Conservation (phyloP, 2,113 vertebrate genomes). For the Ceratotherium simum region DNA sequence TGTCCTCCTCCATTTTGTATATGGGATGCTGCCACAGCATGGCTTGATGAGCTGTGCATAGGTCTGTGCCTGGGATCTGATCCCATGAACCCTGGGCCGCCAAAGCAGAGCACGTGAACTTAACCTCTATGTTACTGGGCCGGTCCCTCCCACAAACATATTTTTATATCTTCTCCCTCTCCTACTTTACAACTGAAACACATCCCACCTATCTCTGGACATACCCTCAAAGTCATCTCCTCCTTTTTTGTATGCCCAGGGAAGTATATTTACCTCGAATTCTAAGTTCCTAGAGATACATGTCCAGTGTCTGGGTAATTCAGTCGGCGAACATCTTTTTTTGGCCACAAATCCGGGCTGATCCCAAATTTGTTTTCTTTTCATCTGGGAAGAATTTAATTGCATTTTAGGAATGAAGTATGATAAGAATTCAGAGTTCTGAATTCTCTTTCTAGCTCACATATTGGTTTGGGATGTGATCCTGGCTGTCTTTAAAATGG, state of each 20-base stretch:
- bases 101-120: no score
- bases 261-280: neutral
- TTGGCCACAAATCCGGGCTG: neutral
- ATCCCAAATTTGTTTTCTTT: neutral
- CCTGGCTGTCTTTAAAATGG: neutral
- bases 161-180: neutral
- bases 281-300: neutral
- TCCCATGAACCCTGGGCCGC: no score
- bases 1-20: no score
- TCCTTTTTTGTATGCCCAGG: neutral
- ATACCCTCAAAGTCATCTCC: neutral
- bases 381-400: neutral
- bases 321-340: neutral
- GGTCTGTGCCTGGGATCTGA: no score
- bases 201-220: neutral
- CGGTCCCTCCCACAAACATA: neutral
- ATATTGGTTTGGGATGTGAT: neutral
- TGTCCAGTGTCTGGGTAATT: neutral
- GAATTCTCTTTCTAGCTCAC: neutral
- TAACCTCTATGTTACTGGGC: no score
- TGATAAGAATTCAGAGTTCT: neutral
- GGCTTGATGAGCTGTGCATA: no score
- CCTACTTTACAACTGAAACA: neutral
- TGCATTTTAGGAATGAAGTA: neutral
- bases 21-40: no score